A percentile compares a stretch with the other conserved stretches of the same genome.
These are phyloP conservation scores for Leucoraja ocellata DNA, from an alignment of 2,797 vertebrate species.

Conservation along the genomic window DNA sequence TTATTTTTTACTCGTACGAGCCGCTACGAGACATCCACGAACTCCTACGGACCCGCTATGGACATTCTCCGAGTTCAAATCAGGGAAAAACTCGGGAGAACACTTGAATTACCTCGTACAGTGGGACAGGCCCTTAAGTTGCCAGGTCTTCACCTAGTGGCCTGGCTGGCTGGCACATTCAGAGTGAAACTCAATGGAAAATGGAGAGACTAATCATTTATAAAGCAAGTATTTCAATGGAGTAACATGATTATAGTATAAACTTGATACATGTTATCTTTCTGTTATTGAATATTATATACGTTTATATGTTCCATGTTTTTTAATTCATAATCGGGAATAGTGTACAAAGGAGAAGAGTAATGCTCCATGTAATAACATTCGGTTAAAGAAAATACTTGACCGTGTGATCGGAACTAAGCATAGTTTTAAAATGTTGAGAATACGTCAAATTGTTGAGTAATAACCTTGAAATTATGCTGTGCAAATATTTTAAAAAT, in stretches of 20 bases:
- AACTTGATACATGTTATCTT: background rate
- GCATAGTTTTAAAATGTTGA: background rate
- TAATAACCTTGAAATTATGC: constrained; percentile 14
- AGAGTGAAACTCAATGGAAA: background rate
- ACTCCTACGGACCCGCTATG: too few species aligned
- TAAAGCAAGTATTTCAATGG: background rate
- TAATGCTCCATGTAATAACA: background rate
- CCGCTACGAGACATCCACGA: too few species aligned
- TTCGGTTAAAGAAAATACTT: background rate
- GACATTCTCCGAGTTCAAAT: too few species aligned
- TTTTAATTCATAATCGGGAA: background rate
- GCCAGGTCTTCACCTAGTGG: background rate
- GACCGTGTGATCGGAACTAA: background rate
- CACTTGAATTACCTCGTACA: too few species aligned
- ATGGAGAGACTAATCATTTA: background rate
- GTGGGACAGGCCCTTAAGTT: background rate
- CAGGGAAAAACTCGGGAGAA: too few species aligned
- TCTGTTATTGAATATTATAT: background rate
- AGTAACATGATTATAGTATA: background rate
- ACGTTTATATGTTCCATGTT: background rate
- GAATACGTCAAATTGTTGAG: background rate
- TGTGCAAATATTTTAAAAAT: background rate
- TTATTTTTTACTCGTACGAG: too few species aligned
- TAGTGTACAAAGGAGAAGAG: background rate
- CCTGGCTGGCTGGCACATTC: background rate